Evolutionary conservation across 1,140 invertebrate genomes (phyloP).

Genomic region (Pseudomyrmex concolor): DNA sequence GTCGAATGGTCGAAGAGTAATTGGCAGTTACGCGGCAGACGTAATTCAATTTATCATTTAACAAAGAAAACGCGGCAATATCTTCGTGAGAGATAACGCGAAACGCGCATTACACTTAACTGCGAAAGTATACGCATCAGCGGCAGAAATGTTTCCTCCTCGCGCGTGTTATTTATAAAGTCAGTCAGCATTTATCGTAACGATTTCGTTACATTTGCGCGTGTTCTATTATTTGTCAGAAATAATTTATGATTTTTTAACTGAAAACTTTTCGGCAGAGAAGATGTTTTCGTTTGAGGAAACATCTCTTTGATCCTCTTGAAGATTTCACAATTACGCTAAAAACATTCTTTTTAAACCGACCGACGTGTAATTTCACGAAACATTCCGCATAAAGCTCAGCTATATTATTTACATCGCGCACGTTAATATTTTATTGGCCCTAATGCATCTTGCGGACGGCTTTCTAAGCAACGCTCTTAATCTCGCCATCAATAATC

Average conservation of each 20-base stretch:
- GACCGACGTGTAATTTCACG: not conserved
- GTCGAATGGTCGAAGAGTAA: constrained; percentile 53
- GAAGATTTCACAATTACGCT: no score
- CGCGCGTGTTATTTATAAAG: not conserved
- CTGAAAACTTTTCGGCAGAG: no score
- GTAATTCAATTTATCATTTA: constrained; percentile 51
- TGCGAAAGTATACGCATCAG: constrained; percentile 11
- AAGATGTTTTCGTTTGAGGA: no score
- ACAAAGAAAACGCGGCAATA: constrained; percentile 26
- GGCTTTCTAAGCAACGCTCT: constrained; percentile 47
- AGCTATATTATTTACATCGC: not conserved
- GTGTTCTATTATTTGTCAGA: no score
- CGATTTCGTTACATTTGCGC: not conserved
- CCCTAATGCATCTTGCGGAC: constrained; percentile 4
- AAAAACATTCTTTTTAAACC: not conserved
- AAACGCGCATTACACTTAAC: constrained; percentile 21
- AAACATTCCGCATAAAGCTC: no score
- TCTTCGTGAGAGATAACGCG: constrained; percentile 35
- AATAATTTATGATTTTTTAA: no score
- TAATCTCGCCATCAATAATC: constrained; percentile 48
- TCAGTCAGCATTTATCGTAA: not conserved
- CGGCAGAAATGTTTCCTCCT: not conserved
- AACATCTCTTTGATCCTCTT: no score
- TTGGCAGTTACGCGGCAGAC: constrained; percentile 48
- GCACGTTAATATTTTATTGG: constrained; percentile 37